These are phyloP conservation scores for Caenorhabditis afra DNA, from an alignment of 2,888 invertebrate genomes.

Conservation along the genomic window DNA sequence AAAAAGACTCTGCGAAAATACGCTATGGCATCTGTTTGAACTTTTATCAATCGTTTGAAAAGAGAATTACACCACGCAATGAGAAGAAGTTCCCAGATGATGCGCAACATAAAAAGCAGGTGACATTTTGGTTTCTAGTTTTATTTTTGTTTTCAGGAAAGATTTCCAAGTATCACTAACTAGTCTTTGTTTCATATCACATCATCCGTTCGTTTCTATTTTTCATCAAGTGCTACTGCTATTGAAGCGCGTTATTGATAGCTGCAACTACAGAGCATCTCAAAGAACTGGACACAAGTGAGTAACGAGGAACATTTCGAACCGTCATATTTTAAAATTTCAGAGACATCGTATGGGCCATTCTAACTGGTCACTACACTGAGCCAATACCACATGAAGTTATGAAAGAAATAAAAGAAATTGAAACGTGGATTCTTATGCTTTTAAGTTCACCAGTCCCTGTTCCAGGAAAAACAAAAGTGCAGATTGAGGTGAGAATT, in stretches of 20 bases:
- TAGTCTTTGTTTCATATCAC: conserved; percentile 96
- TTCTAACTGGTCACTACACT: conserved; percentile 85
- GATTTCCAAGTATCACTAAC: conserved; percentile 86
- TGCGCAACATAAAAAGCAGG: conserved; percentile 15
- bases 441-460: conserved; percentile 97
- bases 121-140: neutral
- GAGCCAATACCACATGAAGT: conserved; percentile 87
- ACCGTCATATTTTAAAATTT: conserved; percentile 15
- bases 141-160: conserved; percentile 32
- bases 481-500: conserved; percentile 82
- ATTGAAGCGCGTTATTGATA: conserved; percentile 95
- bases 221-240: conserved; percentile 98
- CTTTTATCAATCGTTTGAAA: conserved; percentile 84
- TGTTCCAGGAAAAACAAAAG: conserved; percentile 95
- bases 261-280: conserved; percentile 89
- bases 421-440: conserved; percentile 98
- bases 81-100: conserved; percentile 35
- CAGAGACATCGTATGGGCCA: conserved; percentile 97
- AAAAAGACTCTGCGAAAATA: conserved; percentile 97
- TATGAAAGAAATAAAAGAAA: conserved; percentile 95
- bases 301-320: neutral
- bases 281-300: conserved; percentile 62
- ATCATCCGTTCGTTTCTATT: conserved; percentile 98
- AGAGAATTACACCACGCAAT: conserved; percentile 21
- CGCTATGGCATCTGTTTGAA: conserved; percentile 96